Evolutionary conservation across 2,888 invertebrate species (phyloP), one percentile per base, ranked within the genome.

Genomic region (Scrobipalpa atriplicella): DNA sequence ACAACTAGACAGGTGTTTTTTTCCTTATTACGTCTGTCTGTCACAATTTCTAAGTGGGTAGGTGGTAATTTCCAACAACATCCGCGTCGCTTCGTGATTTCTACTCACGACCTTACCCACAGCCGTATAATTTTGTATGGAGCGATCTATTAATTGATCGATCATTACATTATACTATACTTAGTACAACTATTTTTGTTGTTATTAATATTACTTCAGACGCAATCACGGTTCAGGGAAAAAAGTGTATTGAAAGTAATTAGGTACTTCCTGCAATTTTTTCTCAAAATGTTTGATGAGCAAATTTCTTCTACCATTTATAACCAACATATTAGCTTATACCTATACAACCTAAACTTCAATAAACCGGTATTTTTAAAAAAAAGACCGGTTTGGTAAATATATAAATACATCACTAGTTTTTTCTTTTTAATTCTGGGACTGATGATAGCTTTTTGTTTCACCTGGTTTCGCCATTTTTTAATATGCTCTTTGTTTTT

Each of bases 111-210:
- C 36, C 36, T 58, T 58, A 58, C n/a, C 56, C n/a, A n/a, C n/a
- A n/a, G n/a, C 13, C 13, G 39, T 39, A 21, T 65, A 65, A 54
- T 58, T 56, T 60, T 43, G 43, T 51, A 47, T 47, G 52, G 18
- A 69, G 64, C 41, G 62, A 54, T 41, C 67, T 65, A 68, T 70
- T 67, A 71, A 71, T 70, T 70, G 68, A 67, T 70, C 51, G 36
- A 58, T 58, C 36, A 36, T 58, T 54, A 19, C 11, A 19, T 19
- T 54, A 21, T 11, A 56, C 21, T 56, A 21, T 21, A 13, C n/a
- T n/a, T n/a, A n/a, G n/a, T n/a, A n/a, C n/a, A n/a, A n/a, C n/a
- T n/a, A n/a, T n/a, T n/a, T n/a, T 56, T 56, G n/a, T 56, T 13
- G 29, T 21, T 56, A 10, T 56, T 56, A 21, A 29, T 56, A 29